Percentiles rank a stretch among this genome's conserved stretches.
Evolutionary conservation across 2,113 vertebrate species (phyloP).

Genomic region (Anthoscopus minutus): DNA sequence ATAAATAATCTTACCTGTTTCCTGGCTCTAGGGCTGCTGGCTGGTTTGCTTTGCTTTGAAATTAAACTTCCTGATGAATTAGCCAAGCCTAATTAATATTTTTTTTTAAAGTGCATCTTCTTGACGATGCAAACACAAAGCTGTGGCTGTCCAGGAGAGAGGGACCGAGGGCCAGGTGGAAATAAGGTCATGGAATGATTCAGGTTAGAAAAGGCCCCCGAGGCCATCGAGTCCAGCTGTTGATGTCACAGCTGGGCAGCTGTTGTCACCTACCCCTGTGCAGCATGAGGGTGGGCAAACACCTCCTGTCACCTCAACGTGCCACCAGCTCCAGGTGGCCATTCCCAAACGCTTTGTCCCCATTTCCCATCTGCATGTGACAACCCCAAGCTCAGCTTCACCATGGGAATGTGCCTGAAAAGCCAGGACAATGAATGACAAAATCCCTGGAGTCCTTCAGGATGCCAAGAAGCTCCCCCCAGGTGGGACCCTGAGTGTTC

Average conservation of each 20-base stretch:
- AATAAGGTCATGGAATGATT: background rate
- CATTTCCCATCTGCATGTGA: accelerated
- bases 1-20: background rate
- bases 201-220: background rate
- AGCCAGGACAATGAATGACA: accelerated
- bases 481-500: accelerated
- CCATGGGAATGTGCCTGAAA: accelerated
- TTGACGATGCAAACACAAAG: background rate
- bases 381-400: background rate
- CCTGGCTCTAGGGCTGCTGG: background rate
- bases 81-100: background rate
- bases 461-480: background rate
- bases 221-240: background rate
- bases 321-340: background rate
- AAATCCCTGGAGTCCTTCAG: accelerated
- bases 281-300: background rate
- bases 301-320: accelerated
- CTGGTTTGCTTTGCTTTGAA: background rate
- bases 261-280: accelerated
- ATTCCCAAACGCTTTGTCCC: accelerated
- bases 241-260: background rate
- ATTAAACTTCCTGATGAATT: background rate
- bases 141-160: background rate
- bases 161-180: background rate
- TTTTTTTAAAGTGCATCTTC: background rate